Base-by-base conservation (phyloP, 2,888 invertebrate genomes). In the Chrysodeixis includens region DNA sequence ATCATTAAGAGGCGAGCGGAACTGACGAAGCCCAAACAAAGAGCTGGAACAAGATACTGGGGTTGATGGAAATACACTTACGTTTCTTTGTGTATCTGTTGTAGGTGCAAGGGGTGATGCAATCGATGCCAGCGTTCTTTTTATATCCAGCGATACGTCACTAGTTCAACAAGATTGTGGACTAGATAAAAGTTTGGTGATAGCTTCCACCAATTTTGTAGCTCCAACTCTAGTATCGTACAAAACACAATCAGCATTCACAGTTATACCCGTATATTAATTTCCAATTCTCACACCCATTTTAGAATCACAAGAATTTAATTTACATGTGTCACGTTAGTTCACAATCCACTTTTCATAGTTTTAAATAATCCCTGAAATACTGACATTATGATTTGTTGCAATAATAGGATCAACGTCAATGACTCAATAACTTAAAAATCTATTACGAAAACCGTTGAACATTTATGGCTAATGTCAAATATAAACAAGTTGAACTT, bases 341-440 rank as follows among this genome's bases (percentile, higher is more conserved):
- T 70, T 74, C 68, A 71, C 65, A 61, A 66, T 55, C 16, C 6
- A n/a, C 35, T 35, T 20, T 22, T 22, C 40, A 61, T 12, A 57
- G 55, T 14, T 62, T 60, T 66, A n/a, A 71, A 71, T 71, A 76
- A 62, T 65, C 57, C 51, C 32, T 44, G 30, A 40, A 58, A 57
- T 61, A 6, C 49, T 63, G 40, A 73, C 53, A 63, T 60, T 64
- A 64, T 80, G 75, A 78, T 81, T 73, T 79, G 69, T 78, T 65
- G 71, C 67, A 71, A 59, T 79, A 79, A 78, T 80, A 79, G 78
- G 81, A 80, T 80, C 60, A 78, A 71, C 62, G 78, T 73, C 75
- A 66, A 54, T 69, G 61, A 56, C 32, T 71, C 52, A 62, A 53
- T 55, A 58, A 69, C 60, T 69, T 68, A 55, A n/a, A 65, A 67